Evolutionary conservation across 2,888 invertebrate genomes (phyloP).

Genomic region (Nudaria mundana): DNA sequence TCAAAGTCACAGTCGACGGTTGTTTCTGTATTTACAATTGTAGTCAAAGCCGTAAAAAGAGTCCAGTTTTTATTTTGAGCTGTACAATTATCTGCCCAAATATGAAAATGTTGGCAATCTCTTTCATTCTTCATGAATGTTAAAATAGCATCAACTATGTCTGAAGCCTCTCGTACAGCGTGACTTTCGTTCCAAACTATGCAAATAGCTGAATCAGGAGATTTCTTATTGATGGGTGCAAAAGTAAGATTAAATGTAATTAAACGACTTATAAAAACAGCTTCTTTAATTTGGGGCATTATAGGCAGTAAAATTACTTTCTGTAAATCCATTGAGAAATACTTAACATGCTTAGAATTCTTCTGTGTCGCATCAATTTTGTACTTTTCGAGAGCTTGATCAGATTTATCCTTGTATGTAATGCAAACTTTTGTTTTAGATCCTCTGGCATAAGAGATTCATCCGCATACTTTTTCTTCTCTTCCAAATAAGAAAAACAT

Average conservation of each 20-base stretch:
- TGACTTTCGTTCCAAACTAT: neutral
- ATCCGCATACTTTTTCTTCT: neutral
- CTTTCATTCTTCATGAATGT: too few relatives aligned
- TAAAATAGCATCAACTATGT: neutral
- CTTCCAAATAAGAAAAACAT: conserved; percentile 3
- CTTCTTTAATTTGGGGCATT: conserved; percentile 19
- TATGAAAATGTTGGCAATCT: too few relatives aligned
- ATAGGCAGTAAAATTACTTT: conserved; percentile 10
- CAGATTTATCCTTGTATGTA: neutral
- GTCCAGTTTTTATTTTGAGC: too few relatives aligned
- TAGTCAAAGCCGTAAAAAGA: too few relatives aligned
- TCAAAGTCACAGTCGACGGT: too few relatives aligned
- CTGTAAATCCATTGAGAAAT: conserved; percentile 18
- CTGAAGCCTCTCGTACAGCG: neutral
- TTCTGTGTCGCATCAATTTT: conserved; percentile 13
- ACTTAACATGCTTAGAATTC: neutral
- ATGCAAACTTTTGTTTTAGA: neutral
- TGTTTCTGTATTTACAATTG: too few relatives aligned
- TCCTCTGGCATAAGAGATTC: neutral
- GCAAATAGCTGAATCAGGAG: neutral
- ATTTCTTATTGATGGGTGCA: conserved; percentile 15
- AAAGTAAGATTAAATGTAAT: conserved; percentile 19
- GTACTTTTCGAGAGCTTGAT: conserved; percentile 1
- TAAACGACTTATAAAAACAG: conserved; percentile 15
- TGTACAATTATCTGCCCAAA: too few relatives aligned